A percentile compares a stretch with the other conserved stretches of the same genome.
phyloP scores from a whole-genome alignment of 2,113 vertebrate species.

The Phalacrocorax pelagicus region DNA sequence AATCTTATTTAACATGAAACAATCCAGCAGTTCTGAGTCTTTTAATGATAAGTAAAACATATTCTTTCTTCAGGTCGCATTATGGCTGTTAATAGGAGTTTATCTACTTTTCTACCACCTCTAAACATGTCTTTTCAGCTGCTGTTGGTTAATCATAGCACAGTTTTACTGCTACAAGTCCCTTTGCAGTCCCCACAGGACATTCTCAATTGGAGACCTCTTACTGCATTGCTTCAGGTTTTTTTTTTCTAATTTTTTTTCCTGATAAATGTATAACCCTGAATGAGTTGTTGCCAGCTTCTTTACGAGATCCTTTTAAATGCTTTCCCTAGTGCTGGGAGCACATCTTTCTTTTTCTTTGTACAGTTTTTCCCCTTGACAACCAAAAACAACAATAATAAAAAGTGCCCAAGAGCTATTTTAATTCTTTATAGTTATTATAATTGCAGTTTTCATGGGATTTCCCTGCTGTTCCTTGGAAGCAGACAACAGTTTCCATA shows the following conservation, averaged over 20 bases:
- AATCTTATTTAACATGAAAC: background rate
- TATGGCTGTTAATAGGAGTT: background rate
- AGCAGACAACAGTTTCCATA: background rate
- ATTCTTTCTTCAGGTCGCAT: background rate
- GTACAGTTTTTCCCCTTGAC: background rate
- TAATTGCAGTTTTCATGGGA: constrained; percentile 36
- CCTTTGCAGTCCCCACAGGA: background rate
- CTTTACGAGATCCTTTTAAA: background rate
- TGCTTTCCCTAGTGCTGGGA: background rate
- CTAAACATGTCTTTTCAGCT: background rate
- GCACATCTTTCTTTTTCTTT: background rate
- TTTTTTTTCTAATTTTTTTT: background rate
- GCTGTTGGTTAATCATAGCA: background rate
- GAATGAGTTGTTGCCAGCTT: constrained; percentile 7
- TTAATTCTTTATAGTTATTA: background rate
- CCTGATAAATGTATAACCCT: background rate
- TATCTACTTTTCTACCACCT: background rate
- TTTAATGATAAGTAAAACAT: background rate
- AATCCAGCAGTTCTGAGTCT: background rate
- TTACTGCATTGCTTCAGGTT: background rate
- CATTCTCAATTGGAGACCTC: background rate
- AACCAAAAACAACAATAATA: background rate
- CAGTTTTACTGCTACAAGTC: background rate
- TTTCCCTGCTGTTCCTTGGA: constrained; percentile 42
- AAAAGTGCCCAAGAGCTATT: constrained; percentile 19